phyloP scores from a whole-genome alignment of 2,797 vertebrate genomes.

The Myotis pilosus region DNA sequence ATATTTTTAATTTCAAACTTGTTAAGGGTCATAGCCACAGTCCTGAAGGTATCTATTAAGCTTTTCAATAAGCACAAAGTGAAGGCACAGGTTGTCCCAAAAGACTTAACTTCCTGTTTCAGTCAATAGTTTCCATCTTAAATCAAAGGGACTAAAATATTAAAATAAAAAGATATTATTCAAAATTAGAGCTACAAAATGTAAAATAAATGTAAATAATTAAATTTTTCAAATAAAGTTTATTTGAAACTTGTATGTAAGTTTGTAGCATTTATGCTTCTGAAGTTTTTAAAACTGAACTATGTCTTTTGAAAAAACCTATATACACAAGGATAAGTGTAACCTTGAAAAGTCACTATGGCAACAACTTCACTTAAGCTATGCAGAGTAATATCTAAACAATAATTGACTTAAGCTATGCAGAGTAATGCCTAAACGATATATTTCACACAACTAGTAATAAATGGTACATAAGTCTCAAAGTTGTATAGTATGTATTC shows the following conservation, averaged over 20 bases:
- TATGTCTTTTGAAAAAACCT: neutral
- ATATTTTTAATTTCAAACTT: neutral
- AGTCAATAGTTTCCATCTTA: constrained; percentile 17
- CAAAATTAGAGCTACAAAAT: neutral
- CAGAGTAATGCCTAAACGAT: neutral
- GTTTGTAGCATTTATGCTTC: neutral
- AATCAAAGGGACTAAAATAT: neutral
- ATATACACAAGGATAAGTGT: neutral
- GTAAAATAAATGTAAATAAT: constrained; percentile 17
- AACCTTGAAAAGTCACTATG: neutral
- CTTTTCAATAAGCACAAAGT: neutral
- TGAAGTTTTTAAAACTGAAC: neutral
- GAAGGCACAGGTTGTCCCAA: neutral
- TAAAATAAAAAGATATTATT: neutral
- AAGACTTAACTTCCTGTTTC: neutral
- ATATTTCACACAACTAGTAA: neutral
- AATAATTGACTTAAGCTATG: neutral
- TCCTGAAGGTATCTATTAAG: neutral
- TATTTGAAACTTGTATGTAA: neutral
- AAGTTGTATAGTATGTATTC: neutral
- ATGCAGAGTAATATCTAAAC: too few species aligned
- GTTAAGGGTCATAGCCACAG: neutral
- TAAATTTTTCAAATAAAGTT: neutral
- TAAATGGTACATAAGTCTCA: neutral
- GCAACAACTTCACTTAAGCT: neutral